Evolutionary conservation across 1,140 invertebrate species (phyloP).

Genomic region (Leguminivora glycinivorella): DNA sequence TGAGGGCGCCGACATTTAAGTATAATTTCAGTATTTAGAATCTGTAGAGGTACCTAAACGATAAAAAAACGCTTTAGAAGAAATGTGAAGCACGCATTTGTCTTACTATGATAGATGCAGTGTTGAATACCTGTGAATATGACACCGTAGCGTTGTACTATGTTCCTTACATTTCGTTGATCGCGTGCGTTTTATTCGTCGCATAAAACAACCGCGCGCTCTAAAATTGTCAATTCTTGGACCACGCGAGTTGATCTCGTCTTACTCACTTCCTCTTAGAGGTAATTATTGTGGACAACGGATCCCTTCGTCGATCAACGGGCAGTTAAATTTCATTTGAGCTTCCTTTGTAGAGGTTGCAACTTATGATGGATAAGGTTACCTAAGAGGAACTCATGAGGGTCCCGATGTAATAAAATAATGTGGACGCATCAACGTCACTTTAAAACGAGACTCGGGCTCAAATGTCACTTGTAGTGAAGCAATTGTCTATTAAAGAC

Average conservation of each 20-base stretch:
- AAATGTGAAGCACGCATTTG: no score
- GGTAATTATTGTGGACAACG: conserved; percentile 65
- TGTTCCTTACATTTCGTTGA: no score
- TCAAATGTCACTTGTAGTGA: neutral
- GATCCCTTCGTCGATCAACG: conserved; percentile 66
- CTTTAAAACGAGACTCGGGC: conserved; percentile 1
- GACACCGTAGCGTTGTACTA: no score
- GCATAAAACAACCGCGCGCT: no score
- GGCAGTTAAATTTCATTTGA: conserved; percentile 68
- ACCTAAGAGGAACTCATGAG: conserved; percentile 29
- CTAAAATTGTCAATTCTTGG: conserved; percentile 30
- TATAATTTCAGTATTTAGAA: neutral
- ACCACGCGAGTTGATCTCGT: conserved; percentile 41
- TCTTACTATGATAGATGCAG: no score
- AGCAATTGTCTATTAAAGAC: neutral
- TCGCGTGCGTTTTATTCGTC: no score
- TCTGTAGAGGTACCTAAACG: neutral
- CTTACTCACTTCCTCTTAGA: conserved; percentile 60
- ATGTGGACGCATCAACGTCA: conserved; percentile 6
- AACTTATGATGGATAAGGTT: conserved; percentile 34
- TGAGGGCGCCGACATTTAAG: neutral
- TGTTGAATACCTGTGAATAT: no score
- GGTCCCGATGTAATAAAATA: conserved; percentile 4
- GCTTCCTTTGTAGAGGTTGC: conserved; percentile 55
- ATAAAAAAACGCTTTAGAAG: neutral